phyloP scores from a whole-genome alignment of 2,797 vertebrate species.

The Parambassis ranga region DNA sequence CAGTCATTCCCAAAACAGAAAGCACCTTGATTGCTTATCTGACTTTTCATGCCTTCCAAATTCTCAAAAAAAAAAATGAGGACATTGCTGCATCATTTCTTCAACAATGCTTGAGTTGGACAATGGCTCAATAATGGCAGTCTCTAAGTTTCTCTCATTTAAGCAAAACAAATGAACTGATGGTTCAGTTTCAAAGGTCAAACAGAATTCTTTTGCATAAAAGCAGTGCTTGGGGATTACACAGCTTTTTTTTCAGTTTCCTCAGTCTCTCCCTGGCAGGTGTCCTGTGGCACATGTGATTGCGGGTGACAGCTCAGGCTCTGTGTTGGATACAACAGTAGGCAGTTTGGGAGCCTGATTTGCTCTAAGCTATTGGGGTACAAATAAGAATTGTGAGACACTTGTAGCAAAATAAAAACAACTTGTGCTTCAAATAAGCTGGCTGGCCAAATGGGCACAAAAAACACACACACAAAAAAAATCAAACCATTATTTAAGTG shows the following conservation, averaged over 20 bases:
- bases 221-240: neutral
- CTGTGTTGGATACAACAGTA: slow-evolving; percentile 62
- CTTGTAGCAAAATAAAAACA: slow-evolving; percentile 39
- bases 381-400: slow-evolving; percentile 25
- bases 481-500: neutral
- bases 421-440: slow-evolving; percentile 24
- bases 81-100: neutral
- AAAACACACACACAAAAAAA: neutral
- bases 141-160: neutral
- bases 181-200: slow-evolving; percentile 11
- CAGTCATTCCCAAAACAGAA: slow-evolving; percentile 33
- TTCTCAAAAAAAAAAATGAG: slow-evolving; percentile 26
- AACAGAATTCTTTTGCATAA: slow-evolving; percentile 13
- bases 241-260: slow-evolving; percentile 31
- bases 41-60: slow-evolving; percentile 49
- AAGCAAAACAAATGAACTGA: neutral
- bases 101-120: neutral
- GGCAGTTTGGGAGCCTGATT: slow-evolving; percentile 50
- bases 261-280: slow-evolving; percentile 48
- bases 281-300: slow-evolving; percentile 62
- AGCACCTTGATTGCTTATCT: slow-evolving; percentile 57
- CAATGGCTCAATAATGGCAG: neutral
- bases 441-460: neutral
- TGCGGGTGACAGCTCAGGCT: slow-evolving; percentile 50
- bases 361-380: slow-evolving; percentile 35